Evolutionary conservation across 2,888 invertebrate species (phyloP), one percentile per base, ranked within the genome.

Genomic region (Drosophila fungiperda): DNA sequence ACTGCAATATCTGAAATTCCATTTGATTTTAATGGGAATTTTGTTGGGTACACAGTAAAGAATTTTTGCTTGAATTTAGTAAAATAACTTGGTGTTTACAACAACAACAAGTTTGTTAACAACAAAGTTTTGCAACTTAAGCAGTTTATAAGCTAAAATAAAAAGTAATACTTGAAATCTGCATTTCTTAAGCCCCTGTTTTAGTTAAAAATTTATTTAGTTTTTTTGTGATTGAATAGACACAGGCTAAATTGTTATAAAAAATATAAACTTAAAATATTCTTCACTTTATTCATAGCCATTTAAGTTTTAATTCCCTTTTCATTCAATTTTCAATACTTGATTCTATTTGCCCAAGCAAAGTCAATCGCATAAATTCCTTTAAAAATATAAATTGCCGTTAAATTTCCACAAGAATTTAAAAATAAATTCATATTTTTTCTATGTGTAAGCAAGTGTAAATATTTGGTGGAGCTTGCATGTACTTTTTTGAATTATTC

Each of bases 1-100:
- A 49, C 52, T 52, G 59, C 58, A 78, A 83, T 83, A 72, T 64
- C 72, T 73, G 76, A 73, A 82, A 78, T 84, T 76, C 73, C 78
- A 70, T 74, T 80, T 72, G 83, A 87, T 85, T 84, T 85, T 87
- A 87, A 82, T 82, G 85, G 76, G 69, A 74, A 80, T 76, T 80
- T 85, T 52, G 65, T 50, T 61, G 74, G 71, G 54, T 64, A 61
- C 77, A 70, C 68, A 40, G 42, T 42, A 23, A 40, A 17, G 40
- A 57, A 57, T 38, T 55, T 38, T 6, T 17, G 54, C 17, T 26
- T 12, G 17, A 38, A 36, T 36, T 36, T 20, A 3, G 17, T 36
- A 3, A 36, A 17, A 26, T 54, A 54, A 54, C 36, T 54, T 54
- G 17, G 4, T 17, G 36, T 38, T 36, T 36, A 38, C 36, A 29